Evolutionary conservation across 1,140 invertebrate genomes (phyloP), one percentile per base, ranked within the genome.

Genomic region (Oscheius sp.): DNA sequence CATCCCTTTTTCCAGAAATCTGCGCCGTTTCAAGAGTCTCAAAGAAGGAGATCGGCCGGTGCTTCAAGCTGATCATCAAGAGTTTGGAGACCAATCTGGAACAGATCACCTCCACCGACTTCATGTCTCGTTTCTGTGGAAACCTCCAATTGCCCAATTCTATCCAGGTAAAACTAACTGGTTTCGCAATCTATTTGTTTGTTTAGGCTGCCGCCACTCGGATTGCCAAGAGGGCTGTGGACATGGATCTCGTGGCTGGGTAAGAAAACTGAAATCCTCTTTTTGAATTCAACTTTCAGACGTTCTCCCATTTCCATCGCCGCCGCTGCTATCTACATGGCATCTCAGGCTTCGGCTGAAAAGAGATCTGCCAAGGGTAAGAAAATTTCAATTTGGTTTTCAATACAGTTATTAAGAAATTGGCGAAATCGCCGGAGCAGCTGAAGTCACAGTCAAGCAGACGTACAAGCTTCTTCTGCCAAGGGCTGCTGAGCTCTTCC

Each of bases 271-370:
- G 23, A 7, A 4, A 7, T 55, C 28, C 23, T 7, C 23, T 20
- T 55, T 55, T 20, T 55, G 4, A 7, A 20, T 13, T 4, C 23
- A 7, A 7, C 28, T 23, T 55, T 23, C 23, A 55, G 88, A n/a
- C 89, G 95, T 82, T 98, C 95, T 78, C 97, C 97, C 0, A 97
- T 99, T 78, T 99, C 95, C 0, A 94, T 99, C 1, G 94, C 97
- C 0, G 97, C 97, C 35, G 96, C 97, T 58, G 95, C 97, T 58
- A 99, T 99, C 81, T 99, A 99, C 83, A 98, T 99, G 95, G 96
- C 97, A 1, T 97, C 94, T 45, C 93, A 95, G 86, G 93, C 94
- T 3, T 97, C 95, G 0, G 93, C 93, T 78, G 91, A 94, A 77
- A 97, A 97, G 85, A 90, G 91, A 26, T 32, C 64, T n/a, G 71